Conservation (phyloP, 1,140 invertebrate genomes). For the Prorops nasuta region DNA sequence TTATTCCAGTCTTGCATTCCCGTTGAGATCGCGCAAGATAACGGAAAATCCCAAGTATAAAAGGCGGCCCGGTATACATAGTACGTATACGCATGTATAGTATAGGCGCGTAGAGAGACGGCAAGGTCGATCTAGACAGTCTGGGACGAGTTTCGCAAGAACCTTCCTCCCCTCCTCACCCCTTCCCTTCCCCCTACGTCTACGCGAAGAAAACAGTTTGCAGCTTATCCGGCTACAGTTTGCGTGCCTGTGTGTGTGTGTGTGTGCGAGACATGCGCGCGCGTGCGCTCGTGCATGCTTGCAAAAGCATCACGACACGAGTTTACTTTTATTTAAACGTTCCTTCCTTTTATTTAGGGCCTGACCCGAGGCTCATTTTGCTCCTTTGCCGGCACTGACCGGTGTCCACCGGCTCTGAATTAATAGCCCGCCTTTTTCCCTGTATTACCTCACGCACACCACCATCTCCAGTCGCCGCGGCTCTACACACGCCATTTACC, state of each 20-base stretch:
- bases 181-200: no score
- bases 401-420: constrained; percentile 48
- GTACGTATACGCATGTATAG: no score
- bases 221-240: no score
- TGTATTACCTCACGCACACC: constrained; percentile 15
- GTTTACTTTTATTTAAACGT: constrained; percentile 58
- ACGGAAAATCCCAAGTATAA: no score
- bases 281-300: constrained; percentile 13
- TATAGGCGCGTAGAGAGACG: not conserved
- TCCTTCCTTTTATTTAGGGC: constrained; percentile 54
- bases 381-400: constrained; percentile 46
- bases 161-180: not conserved
- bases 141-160: not conserved
- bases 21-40: no score
- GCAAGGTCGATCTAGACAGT: not conserved
- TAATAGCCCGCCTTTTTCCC: constrained; percentile 52
- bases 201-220: no score
- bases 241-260: no score
- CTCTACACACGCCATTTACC: no score
- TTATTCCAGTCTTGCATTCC: no score
- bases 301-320: constrained; percentile 38
- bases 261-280: no score
- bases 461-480: no score
- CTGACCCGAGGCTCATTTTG: constrained; percentile 53
- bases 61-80: no score